A percentile compares a stretch with the other conserved stretches of the same genome.
phyloP scores from a whole-genome alignment of 2,113 vertebrate species.

The Mormyrus lacerda region DNA sequence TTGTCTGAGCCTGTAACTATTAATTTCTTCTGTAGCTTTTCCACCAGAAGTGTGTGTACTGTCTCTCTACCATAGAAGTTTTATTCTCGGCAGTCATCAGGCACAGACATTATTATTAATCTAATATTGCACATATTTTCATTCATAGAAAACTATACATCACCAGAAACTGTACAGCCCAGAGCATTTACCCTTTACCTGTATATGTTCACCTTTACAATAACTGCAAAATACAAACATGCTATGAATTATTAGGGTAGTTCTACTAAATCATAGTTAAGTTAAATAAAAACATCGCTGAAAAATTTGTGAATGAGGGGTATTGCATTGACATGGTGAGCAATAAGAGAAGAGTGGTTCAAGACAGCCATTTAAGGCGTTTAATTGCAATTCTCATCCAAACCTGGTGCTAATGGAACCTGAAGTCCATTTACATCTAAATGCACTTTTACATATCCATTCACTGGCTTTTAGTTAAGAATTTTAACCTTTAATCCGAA shows the following conservation, averaged over 20 bases:
- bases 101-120: background rate
- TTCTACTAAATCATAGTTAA: background rate
- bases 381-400: background rate
- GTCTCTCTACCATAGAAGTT: background rate
- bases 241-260: background rate
- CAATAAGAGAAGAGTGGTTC: background rate
- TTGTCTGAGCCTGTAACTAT: conserved; percentile 33
- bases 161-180: background rate
- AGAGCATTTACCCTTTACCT: too few species aligned
- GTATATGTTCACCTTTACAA: background rate
- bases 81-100: background rate
- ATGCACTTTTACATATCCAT: background rate
- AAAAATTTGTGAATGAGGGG: background rate
- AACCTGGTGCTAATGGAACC: conserved; percentile 2
- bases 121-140: background rate
- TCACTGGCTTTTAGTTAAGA: background rate
- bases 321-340: background rate
- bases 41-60: background rate
- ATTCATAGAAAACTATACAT: background rate
- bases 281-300: background rate
- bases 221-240: background rate
- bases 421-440: background rate
- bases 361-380: background rate
- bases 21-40: background rate
- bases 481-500: background rate